Evolutionary conservation across 2,113 vertebrate species (phyloP).

Genomic region (Galeopterus variegatus): DNA sequence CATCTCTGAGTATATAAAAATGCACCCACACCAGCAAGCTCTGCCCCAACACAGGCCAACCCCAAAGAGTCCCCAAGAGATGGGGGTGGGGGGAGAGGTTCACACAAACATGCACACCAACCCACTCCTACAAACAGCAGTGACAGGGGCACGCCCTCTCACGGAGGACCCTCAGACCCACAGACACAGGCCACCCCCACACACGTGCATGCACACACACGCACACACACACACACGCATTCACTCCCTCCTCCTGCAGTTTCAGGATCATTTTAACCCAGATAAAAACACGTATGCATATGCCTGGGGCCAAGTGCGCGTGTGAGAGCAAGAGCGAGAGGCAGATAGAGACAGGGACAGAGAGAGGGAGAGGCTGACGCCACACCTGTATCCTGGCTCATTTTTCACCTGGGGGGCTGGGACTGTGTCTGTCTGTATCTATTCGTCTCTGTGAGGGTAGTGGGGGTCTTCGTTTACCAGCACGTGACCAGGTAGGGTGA

Average conservation of each 20-base stretch:
- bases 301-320: not conserved
- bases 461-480: not conserved
- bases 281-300: not conserved
- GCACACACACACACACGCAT: not conserved
- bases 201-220: not conserved
- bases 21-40: not conserved
- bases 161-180: not conserved
- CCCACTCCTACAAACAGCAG: not conserved
- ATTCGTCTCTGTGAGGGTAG: accelerated
- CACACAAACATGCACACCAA: not conserved
- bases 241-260: not conserved
- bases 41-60: not conserved
- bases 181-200: not conserved
- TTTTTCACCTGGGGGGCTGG: not conserved
- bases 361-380: not conserved
- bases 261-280: constrained; percentile 15
- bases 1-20: accelerated
- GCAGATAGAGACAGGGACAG: not conserved
- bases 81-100: not conserved
- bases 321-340: not conserved
- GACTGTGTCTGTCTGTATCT: not conserved
- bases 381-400: not conserved
- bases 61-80: not conserved
- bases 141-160: not conserved
- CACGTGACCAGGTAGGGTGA: not conserved